Conservation (phyloP, 2,888 invertebrate genomes). For the Rhodophaea formosa region DNA sequence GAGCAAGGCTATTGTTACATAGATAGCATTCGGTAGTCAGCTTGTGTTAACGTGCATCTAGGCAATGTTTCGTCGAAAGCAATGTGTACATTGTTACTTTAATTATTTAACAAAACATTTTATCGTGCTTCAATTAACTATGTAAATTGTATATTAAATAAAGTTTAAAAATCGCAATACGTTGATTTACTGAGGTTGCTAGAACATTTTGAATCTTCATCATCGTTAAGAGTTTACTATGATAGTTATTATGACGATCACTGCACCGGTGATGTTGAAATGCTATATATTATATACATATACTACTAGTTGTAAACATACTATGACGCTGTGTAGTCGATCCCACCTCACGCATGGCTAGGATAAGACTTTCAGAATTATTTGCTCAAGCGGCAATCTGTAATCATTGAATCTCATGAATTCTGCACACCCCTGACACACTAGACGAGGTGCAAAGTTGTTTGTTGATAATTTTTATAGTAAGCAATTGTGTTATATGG, state of each 20-base stretch:
- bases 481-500: slow-evolving; percentile 79
- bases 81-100: slow-evolving; percentile 58
- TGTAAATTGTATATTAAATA: slow-evolving; percentile 74
- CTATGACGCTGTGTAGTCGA: slow-evolving; percentile 58
- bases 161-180: slow-evolving; percentile 58
- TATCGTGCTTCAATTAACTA: slow-evolving; percentile 67
- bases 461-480: slow-evolving; percentile 80
- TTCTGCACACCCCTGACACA: slow-evolving; percentile 64
- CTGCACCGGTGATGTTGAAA: slow-evolving; percentile 62
- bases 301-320: slow-evolving; percentile 43
- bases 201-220: slow-evolving; percentile 64
- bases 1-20: slow-evolving; percentile 54
- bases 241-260: slow-evolving; percentile 54
- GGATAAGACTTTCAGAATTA: slow-evolving; percentile 68
- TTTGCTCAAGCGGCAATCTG: slow-evolving; percentile 79
- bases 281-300: slow-evolving; percentile 47
- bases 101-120: slow-evolving; percentile 59
- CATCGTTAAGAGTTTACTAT: slow-evolving; percentile 55
- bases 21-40: slow-evolving; percentile 62
- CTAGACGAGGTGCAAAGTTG: slow-evolving; percentile 75
- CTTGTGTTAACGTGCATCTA: slow-evolving; percentile 64
- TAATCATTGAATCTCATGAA: slow-evolving; percentile 79
- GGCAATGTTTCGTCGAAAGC: slow-evolving; percentile 49
- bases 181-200: slow-evolving; percentile 75
- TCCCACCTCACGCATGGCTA: slow-evolving; percentile 76